These are phyloP conservation scores for Protobothrops mucrosquamatus DNA, from an alignment of 2,113 vertebrate species.

Conservation along the genomic window DNA sequence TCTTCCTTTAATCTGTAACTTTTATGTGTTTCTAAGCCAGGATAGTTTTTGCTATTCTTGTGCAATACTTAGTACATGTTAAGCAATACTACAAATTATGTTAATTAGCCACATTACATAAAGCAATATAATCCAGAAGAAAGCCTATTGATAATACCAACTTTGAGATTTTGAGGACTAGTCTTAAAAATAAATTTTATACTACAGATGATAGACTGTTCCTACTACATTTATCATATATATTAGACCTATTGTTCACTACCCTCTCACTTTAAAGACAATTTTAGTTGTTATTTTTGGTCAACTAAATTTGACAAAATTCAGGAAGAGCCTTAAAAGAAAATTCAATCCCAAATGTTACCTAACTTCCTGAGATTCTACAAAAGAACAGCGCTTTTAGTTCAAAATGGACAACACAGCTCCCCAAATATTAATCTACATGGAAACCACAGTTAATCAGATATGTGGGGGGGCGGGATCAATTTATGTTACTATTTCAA, in stretches of 20 bases:
- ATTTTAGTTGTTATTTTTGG: background rate
- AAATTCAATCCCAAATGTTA: background rate
- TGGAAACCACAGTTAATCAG: background rate
- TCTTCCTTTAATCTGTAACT: background rate
- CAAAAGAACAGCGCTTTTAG: background rate
- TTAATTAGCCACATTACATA: background rate
- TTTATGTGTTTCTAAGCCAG: background rate
- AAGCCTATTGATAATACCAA: background rate
- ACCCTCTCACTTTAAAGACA: background rate
- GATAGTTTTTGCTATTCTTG: background rate
- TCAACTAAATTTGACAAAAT: background rate
- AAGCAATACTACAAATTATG: background rate
- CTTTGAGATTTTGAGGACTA: background rate
- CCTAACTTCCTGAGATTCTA: background rate
- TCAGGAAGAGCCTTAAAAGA: background rate
- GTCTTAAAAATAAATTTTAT: background rate
- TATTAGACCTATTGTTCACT: background rate
- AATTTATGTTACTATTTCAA: background rate
- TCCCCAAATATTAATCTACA: background rate
- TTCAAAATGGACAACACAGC: background rate
- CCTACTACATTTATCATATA: background rate
- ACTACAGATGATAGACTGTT: background rate
- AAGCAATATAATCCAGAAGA: background rate
- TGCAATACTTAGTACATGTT: background rate
- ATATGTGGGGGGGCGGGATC: background rate